A percentile compares a stretch with the other conserved stretches of the same genome.
Conservation (phyloP, 2,113 vertebrate species). For the Tympanuchus pallidicinctus region DNA sequence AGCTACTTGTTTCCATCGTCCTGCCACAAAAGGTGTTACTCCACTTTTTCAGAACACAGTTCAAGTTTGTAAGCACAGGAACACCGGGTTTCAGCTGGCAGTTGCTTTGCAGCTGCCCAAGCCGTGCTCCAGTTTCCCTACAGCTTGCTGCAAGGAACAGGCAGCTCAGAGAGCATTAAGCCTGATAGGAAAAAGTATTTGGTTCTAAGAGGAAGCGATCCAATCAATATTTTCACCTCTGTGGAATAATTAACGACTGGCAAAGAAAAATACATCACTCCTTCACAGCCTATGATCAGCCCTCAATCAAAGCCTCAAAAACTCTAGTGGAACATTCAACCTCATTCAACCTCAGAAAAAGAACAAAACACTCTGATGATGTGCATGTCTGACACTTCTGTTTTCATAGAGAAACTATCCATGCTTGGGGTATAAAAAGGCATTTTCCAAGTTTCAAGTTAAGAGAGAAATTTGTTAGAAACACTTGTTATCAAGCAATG, state of each 20-base stretch:
- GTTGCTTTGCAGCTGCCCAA: not conserved
- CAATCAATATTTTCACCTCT: not conserved
- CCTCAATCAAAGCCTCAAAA: not conserved
- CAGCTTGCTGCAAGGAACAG: not conserved
- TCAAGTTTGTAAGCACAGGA: not conserved
- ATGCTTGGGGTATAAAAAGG: not conserved
- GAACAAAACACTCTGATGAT: not conserved
- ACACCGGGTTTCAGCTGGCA: not conserved
- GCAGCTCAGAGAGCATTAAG: fast-evolving
- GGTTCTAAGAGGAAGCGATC: not conserved
- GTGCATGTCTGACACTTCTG: not conserved
- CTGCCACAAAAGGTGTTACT: not conserved
- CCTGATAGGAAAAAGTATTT: not conserved
- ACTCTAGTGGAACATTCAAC: not conserved
- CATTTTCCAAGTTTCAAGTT: not conserved
- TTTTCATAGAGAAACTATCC: not conserved
- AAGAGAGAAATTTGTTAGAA: not conserved
- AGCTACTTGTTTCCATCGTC: not conserved
- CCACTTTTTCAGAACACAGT: not conserved
- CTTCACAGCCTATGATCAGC: not conserved
- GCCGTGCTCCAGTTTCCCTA: not conserved
- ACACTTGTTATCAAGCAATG: not conserved
- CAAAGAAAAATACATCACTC: not conserved
- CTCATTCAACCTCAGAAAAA: not conserved
- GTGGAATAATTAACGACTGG: not conserved